phyloP scores from a whole-genome alignment of 2,113 vertebrate genomes.

The Tursiops truncatus region DNA sequence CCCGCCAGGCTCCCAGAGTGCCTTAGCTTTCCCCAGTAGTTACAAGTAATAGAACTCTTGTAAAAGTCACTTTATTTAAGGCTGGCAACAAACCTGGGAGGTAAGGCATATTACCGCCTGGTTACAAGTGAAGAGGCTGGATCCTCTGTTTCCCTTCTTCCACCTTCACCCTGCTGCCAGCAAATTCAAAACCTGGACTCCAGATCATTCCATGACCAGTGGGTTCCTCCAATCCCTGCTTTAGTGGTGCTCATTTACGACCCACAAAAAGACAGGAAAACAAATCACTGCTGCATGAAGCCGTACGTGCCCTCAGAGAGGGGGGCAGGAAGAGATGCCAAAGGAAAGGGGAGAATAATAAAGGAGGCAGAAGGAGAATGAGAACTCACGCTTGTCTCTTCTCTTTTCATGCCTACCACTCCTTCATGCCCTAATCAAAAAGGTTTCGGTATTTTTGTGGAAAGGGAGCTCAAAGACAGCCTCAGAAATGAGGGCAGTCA shows the following conservation, averaged over 20 bases:
- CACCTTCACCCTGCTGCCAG: too few species aligned
- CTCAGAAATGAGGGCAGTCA: neutral
- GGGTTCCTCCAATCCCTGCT: neutral
- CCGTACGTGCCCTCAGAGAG: neutral
- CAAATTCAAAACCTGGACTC: neutral
- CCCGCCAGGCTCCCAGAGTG: neutral
- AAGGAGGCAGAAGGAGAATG: neutral
- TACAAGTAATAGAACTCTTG: neutral
- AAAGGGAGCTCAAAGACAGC: neutral
- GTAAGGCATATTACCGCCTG: neutral
- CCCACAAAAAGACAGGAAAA: neutral
- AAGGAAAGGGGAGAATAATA: too few species aligned
- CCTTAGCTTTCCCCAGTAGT: neutral
- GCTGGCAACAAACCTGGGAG: neutral
- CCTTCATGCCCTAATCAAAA: neutral
- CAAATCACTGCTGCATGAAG: rapidly evolving
- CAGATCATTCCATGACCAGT: neutral
- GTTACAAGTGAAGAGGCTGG: neutral
- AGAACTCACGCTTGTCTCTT: neutral
- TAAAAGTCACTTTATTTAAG: neutral
- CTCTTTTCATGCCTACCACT: neutral
- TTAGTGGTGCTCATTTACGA: too few species aligned
- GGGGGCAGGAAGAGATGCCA: neutral
- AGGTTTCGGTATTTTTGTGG: neutral
- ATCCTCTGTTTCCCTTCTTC: neutral